Percentiles rank a stretch among this genome's conserved stretches.
Evolutionary conservation across 2,888 invertebrate species (phyloP).

Genomic region (Microctonus brassicae): DNA sequence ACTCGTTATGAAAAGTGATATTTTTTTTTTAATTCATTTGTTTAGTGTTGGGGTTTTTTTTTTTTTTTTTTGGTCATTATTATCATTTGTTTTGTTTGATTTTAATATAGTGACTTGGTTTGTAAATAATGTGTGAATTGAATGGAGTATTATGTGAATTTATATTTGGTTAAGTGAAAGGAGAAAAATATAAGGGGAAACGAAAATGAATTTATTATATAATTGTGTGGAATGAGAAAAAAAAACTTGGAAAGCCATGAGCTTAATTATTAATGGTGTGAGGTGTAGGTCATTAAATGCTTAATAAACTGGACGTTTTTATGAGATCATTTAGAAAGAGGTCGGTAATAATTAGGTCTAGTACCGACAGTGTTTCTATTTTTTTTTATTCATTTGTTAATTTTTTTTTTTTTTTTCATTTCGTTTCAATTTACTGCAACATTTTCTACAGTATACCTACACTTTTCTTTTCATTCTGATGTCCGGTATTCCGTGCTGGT

Average conservation of each 20-base stretch:
- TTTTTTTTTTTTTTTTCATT: not conserved
- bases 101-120: too few relatives aligned
- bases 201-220: not conserved
- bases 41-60: too few relatives aligned
- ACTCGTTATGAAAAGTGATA: not conserved
- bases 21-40: not conserved
- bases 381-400: not conserved
- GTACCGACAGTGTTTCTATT: not conserved
- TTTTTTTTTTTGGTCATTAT: too few relatives aligned
- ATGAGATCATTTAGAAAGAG: conserved; percentile 15
- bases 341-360: conserved; percentile 24
- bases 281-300: conserved; percentile 20
- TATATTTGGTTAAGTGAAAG: not conserved
- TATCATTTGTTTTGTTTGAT: too few relatives aligned
- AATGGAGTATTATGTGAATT: too few relatives aligned
- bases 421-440: not conserved
- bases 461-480: not conserved
- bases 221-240: not conserved
- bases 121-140: too few relatives aligned
- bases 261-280: conserved; percentile 20
- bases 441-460: not conserved
- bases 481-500: not conserved
- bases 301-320: conserved; percentile 33
- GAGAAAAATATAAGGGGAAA: not conserved
- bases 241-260: not conserved